Base-by-base conservation (phyloP, 2,113 vertebrate species). In the Anoplopoma fimbria region DNA sequence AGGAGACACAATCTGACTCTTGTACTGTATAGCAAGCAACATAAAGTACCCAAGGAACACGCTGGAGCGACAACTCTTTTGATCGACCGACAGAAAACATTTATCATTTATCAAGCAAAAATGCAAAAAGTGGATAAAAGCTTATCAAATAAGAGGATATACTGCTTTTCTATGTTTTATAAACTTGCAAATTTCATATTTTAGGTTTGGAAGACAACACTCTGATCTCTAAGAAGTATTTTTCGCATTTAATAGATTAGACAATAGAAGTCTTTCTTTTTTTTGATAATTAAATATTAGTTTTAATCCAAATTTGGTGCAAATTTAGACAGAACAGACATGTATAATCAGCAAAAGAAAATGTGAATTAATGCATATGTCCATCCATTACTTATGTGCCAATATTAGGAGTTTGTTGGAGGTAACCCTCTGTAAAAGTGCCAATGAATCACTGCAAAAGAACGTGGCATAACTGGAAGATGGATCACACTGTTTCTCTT, bases 1-100 rank as follows among this genome's bases (percentile, higher is more conserved):
- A 83, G 79, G 75, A 82, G 77, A 85, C 55, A 64, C 75, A 10
- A 55, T 55, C 79, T 61, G 75, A 82, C 78, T 77, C 57, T 21
- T 55, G 33, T 31, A 42, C 67, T 72, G 71, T 79, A 74, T 63
- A 25, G 61, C 2, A 0, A 31, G 34, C 55, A 29, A 55, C n/a
- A 6, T 27, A 55, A 55, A 13, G 45, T 4, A 25, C 9, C 53
- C 65, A 73, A 33, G 31, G 1, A 79, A 75, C 17, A 51, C 2
- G 17, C 36, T 40, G 34, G 61, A 69, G 45, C 47, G 23, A 77
- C 58, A 63, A 63, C 62, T 49, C 2, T 31, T 42, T 40, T 36
- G 64, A 63, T 64, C 27, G 19, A 8, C 29, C 10, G 17, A 53
- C 9, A 33, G 27, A 53, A 55, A n/a, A 65, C n/a, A n/a, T 31